Evolutionary conservation across 2,113 vertebrate species (phyloP).

Genomic region (Dasyprocta punctata): DNA sequence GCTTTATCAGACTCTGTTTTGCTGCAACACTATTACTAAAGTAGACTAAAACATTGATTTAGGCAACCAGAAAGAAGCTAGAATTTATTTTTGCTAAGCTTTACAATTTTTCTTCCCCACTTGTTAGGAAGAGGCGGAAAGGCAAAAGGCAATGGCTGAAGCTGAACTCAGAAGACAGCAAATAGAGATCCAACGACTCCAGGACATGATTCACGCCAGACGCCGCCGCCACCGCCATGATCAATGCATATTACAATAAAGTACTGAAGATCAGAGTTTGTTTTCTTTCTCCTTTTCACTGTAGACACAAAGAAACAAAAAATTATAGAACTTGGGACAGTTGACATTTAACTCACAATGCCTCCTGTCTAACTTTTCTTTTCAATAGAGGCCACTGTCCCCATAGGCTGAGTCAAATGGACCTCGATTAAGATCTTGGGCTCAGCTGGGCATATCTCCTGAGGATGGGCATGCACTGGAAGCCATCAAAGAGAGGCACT

Average conservation of each 20-base stretch:
- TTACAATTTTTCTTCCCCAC: neutral
- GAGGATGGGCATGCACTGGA: neutral
- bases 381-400: neutral
- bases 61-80: neutral
- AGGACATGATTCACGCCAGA: rapidly evolving
- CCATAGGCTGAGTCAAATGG: neutral
- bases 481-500: neutral
- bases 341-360: neutral
- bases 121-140: constrained; percentile 45
- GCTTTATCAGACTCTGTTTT: too few species aligned
- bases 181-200: rapidly evolving
- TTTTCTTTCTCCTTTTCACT: neutral
- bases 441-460: neutral
- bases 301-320: neutral
- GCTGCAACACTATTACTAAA: neutral
- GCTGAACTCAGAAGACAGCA: neutral
- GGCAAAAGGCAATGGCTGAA: rapidly evolving
- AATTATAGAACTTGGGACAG: neutral
- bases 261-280: neutral
- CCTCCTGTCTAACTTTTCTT: neutral
- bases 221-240: rapidly evolving
- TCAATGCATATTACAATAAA: neutral
- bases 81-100: neutral
- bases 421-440: neutral
- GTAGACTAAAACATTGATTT: neutral